Percentiles rank a stretch among this genome's conserved stretches.
Evolutionary conservation across 2,888 invertebrate species (phyloP).

Genomic region (Fissipunctia ypsillon): DNA sequence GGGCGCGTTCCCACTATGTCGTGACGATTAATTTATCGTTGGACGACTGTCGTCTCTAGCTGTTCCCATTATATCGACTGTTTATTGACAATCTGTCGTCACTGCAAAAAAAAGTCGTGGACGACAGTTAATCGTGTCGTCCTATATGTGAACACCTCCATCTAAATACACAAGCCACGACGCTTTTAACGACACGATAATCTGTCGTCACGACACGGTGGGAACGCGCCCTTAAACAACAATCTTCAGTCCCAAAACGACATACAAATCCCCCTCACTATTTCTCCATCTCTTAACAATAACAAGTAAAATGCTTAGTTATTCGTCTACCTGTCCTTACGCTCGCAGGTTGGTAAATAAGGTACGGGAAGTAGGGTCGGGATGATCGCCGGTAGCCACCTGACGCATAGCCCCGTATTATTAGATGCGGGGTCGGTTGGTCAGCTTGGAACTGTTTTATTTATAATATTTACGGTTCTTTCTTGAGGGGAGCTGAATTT

Average conservation of each 20-base stretch:
- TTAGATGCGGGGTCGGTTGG: conserved; percentile 40
- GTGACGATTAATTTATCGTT: too few relatives aligned
- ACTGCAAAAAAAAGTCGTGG: too few relatives aligned
- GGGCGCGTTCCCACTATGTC: too few relatives aligned
- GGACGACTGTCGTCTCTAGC: too few relatives aligned
- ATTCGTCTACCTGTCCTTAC: conserved; percentile 48
- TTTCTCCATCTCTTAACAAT: conserved; percentile 7
- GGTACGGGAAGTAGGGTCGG: conserved; percentile 54
- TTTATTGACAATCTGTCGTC: too few relatives aligned
- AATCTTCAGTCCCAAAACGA: background rate
- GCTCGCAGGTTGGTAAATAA: conserved; percentile 25
- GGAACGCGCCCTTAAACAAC: too few relatives aligned
- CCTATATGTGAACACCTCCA: too few relatives aligned
- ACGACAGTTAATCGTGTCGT: too few relatives aligned
- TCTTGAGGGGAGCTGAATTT: conserved; percentile 24
- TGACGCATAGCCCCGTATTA: conserved; percentile 54
- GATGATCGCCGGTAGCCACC: conserved; percentile 51
- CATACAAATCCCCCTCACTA: background rate
- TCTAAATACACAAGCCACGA: too few relatives aligned
- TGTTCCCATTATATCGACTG: too few relatives aligned
- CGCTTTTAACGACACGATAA: too few relatives aligned
- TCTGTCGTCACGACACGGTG: too few relatives aligned
- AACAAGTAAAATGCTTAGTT: conserved; percentile 17
- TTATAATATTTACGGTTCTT: conserved; percentile 7
- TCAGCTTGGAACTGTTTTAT: conserved; percentile 35